A percentile compares a stretch with the other conserved stretches of the same genome.
These are phyloP conservation scores for Motacilla alba DNA, from an alignment of 2,113 vertebrate genomes.

Conservation along the genomic window DNA sequence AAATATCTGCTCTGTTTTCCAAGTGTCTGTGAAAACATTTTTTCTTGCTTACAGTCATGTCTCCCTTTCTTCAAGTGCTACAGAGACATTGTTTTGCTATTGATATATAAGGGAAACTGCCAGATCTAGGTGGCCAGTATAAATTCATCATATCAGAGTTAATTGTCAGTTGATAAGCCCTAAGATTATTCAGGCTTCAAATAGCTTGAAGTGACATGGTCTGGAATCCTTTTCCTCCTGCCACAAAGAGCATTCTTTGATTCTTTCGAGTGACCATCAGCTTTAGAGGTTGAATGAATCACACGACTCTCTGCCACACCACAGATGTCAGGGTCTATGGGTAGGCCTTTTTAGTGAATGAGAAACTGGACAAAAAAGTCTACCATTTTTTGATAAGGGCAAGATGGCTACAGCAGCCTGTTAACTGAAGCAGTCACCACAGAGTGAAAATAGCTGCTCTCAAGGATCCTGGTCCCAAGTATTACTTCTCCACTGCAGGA, in stretches of 20 bases:
- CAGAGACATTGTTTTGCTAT: neutral
- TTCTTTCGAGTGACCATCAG: neutral
- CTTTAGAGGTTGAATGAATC: neutral
- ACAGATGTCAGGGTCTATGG: rapidly evolving
- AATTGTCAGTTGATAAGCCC: neutral
- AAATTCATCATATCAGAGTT: neutral
- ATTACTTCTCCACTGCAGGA: neutral
- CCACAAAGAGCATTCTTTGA: neutral
- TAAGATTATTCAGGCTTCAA: neutral
- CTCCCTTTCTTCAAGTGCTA: neutral
- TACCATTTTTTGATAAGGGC: neutral
- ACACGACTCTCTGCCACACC: neutral
- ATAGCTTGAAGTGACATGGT: neutral
- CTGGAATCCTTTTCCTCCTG: neutral
- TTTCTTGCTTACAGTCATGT: neutral
- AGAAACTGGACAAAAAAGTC: neutral
- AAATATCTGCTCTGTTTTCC: neutral
- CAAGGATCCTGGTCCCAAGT: neutral
- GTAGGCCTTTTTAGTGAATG: neutral
- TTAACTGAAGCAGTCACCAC: neutral
- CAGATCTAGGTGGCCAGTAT: neutral
- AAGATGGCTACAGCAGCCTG: neutral
- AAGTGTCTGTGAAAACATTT: neutral
- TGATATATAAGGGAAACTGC: neutral
- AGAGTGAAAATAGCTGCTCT: neutral